A percentile compares a stretch with the other conserved stretches of the same genome.
phyloP scores from a whole-genome alignment of 1,140 invertebrate genomes.

The Coptotermes formosanus region DNA sequence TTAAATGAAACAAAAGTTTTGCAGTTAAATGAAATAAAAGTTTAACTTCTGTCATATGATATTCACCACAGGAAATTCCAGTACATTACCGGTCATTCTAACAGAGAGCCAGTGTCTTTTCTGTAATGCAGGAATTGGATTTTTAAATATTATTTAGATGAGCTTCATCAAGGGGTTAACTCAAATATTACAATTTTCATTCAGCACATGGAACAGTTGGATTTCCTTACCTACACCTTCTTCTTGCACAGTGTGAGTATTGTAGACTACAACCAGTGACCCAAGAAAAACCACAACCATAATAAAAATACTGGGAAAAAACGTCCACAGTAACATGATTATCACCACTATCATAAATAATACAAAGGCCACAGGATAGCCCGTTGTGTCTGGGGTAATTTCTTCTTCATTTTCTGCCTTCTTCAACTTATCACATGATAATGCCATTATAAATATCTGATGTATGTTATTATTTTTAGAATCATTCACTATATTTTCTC shows the following conservation, averaged over 20 bases:
- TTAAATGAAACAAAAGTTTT: too few relatives aligned
- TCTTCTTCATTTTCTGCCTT: background rate
- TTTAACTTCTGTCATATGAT: too few relatives aligned
- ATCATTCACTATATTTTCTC: background rate
- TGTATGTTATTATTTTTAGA: background rate
- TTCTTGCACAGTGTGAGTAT: background rate
- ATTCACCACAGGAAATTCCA: too few relatives aligned
- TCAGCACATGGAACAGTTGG: background rate
- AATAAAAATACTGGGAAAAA: constrained; percentile 29
- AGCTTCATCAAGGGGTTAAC: too few relatives aligned
- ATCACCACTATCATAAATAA: constrained; percentile 22
- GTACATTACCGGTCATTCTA: too few relatives aligned
- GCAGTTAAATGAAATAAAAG: too few relatives aligned
- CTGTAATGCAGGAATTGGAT: too few relatives aligned
- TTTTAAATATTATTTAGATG: too few relatives aligned
- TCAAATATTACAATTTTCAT: too few relatives aligned
- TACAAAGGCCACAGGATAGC: background rate
- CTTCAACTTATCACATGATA: background rate
- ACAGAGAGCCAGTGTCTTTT: too few relatives aligned
- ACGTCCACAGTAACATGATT: constrained; percentile 32
- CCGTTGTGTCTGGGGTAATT: background rate
- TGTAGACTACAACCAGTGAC: background rate
- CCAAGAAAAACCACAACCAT: constrained; percentile 25
- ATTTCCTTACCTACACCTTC: background rate
- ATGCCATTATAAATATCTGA: background rate